Conservation (phyloP, 2,797 vertebrate species). For the Sebastes alutus region DNA sequence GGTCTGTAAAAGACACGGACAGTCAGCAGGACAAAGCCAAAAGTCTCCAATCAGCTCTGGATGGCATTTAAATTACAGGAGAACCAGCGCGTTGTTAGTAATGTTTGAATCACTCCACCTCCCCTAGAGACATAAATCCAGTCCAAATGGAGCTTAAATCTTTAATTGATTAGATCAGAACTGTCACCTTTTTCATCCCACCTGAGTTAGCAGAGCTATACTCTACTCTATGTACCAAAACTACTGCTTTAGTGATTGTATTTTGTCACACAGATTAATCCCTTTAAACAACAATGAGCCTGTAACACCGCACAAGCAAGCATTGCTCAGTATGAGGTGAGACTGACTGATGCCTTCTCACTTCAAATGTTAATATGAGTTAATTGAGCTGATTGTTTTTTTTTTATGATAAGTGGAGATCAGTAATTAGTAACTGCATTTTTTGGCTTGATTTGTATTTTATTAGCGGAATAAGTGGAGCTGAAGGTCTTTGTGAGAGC, state of each 20-base stretch:
- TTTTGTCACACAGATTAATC: not conserved
- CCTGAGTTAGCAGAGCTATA: not conserved
- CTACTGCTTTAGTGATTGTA: not conserved
- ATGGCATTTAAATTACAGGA: not conserved
- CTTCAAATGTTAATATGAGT: not conserved
- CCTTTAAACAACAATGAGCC: not conserved
- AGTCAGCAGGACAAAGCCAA: not conserved
- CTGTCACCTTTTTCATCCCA: not conserved
- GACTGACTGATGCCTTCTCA: not conserved
- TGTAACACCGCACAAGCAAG: not conserved
- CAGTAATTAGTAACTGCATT: not conserved
- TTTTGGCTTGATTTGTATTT: not conserved
- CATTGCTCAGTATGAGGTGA: not conserved
- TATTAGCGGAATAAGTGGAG: not conserved
- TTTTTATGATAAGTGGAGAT: not conserved
- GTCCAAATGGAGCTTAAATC: too few relatives aligned
- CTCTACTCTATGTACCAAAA: not conserved
- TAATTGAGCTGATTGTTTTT: not conserved
- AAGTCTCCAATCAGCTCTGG: too few relatives aligned
- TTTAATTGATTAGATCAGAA: not conserved
- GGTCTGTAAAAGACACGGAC: not conserved
- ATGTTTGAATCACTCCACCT: not conserved
- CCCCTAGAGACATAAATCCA: too few relatives aligned
- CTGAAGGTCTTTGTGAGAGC: not conserved
- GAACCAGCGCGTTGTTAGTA: not conserved